Evolutionary conservation across 2,797 vertebrate genomes (phyloP).

Genomic region (Etheostoma perlongum): DNA sequence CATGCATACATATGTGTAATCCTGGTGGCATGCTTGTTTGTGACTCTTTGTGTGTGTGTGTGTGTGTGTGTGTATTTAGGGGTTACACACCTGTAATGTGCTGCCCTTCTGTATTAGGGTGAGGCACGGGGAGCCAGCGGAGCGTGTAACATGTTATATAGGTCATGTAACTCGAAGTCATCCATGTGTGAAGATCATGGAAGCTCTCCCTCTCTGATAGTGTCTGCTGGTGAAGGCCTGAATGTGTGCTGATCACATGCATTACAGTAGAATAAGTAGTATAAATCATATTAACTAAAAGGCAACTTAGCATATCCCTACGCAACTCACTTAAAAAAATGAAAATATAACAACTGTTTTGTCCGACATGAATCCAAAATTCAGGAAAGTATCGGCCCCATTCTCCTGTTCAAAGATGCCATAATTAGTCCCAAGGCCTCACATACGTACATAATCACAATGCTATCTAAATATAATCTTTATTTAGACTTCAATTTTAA

Average conservation of each 20-base stretch:
- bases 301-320: not conserved
- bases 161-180: constrained; percentile 87
- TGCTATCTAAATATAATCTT: not conserved
- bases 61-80: constrained; percentile 35
- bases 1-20: constrained; percentile 57
- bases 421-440: not conserved
- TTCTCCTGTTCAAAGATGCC: too few species aligned
- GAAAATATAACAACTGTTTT: not conserved
- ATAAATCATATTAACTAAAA: not conserved
- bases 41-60: constrained; percentile 42
- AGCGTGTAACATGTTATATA: constrained; percentile 87
- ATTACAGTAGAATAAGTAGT: constrained; percentile 27
- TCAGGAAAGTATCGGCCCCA: not conserved
- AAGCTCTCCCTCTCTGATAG: constrained; percentile 65
- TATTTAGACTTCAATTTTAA: not conserved
- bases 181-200: constrained; percentile 86
- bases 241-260: constrained; percentile 53
- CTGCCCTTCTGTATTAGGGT: constrained; percentile 80
- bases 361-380: not conserved
- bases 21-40: constrained; percentile 63
- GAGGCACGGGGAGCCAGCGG: constrained; percentile 80
- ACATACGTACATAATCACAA: not conserved
- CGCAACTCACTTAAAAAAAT: not conserved
- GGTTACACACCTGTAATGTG: constrained; percentile 82
- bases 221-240: constrained; percentile 63